Evolutionary conservation across 2,797 vertebrate species (phyloP).

Genomic region (Mus caroli): DNA sequence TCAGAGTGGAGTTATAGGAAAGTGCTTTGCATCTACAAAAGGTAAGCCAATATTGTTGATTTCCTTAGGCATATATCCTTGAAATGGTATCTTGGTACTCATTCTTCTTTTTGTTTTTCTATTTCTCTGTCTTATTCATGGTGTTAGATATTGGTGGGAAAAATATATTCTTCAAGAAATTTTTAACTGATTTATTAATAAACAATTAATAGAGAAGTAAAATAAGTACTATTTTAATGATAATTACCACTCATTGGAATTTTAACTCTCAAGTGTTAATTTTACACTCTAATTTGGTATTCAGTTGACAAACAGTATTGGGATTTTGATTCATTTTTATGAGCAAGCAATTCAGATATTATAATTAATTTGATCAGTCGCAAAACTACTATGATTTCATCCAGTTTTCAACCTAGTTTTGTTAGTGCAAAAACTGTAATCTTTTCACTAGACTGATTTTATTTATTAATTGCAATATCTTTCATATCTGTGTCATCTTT

Average conservation of each 20-base stretch:
- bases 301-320: not conserved
- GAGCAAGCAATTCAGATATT: conserved; percentile 9
- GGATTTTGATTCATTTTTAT: conserved; percentile 43
- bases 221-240: conserved; percentile 39
- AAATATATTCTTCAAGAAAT: not conserved
- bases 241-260: not conserved
- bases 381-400: conserved; percentile 3
- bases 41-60: not conserved
- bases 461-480: conserved; percentile 10
- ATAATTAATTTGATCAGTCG: conserved; percentile 15
- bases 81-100: not conserved
- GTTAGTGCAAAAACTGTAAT: not conserved
- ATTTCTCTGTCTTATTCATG: not conserved
- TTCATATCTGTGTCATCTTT: not conserved
- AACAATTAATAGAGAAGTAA: not conserved
- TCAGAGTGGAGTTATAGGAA: not conserved
- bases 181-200: not conserved
- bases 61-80: not conserved
- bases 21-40: not conserved
- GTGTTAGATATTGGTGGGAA: not conserved
- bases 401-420: conserved; percentile 9
- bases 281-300: not conserved
- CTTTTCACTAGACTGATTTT: not conserved
- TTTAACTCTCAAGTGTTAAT: not conserved
- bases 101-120: not conserved